These are phyloP conservation scores for Pseudomyrmex concolor DNA, from an alignment of 1,140 invertebrate genomes.

Conservation along the genomic window DNA sequence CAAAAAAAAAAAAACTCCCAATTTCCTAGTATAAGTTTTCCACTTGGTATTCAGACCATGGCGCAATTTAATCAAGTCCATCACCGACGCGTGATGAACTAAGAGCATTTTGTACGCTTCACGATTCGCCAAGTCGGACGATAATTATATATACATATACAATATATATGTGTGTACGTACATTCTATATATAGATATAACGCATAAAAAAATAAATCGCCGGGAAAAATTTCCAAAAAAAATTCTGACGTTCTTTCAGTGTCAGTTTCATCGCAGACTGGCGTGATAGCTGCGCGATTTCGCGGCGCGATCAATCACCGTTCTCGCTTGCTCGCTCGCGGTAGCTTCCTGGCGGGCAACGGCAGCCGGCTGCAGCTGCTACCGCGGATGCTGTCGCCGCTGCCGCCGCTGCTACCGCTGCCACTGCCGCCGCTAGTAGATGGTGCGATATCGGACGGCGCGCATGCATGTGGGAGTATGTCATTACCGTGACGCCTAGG, in stretches of 20 bases:
- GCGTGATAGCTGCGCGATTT: constrained; percentile 53
- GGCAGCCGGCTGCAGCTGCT: constrained; percentile 71
- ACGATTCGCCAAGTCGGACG: constrained; percentile 22
- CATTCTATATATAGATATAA: too few relatives aligned
- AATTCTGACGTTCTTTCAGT: constrained; percentile 10
- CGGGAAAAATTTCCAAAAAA: constrained; percentile 1
- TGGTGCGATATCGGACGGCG: constrained; percentile 67
- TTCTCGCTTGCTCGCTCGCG: constrained; percentile 35
- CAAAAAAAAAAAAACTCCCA: background rate
- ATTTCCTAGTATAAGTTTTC: constrained; percentile 8
- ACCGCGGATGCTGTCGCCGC: constrained; percentile 52
- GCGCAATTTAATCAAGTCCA: constrained; percentile 46
- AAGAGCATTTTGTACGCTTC: constrained; percentile 10
- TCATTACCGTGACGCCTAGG: constrained; percentile 82
- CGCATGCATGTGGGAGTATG: constrained; percentile 79
- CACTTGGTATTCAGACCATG: constrained; percentile 23
- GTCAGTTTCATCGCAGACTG: background rate
- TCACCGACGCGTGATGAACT: constrained; percentile 11
- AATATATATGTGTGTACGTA: too few relatives aligned
- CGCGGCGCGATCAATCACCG: constrained; percentile 69
- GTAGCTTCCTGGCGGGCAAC: constrained; percentile 64
- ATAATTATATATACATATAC: constrained; percentile 3
- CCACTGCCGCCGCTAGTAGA: constrained; percentile 63
- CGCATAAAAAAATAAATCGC: too few relatives aligned
- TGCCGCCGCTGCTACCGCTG: constrained; percentile 30